Evolutionary conservation across 1,140 invertebrate species (phyloP), one percentile per base, ranked within the genome.

Genomic region (Temnothorax nylanderi): DNA sequence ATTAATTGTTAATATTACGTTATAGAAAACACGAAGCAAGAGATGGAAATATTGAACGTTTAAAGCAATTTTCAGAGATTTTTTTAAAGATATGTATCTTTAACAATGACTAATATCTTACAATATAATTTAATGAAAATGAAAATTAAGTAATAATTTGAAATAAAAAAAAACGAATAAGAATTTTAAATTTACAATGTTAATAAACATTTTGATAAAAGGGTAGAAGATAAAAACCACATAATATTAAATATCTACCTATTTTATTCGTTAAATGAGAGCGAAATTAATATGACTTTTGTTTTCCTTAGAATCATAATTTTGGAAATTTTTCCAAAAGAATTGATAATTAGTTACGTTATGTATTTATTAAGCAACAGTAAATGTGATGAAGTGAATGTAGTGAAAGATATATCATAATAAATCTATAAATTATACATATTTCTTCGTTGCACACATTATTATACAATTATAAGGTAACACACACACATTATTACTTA

Each of bases 401-500:
- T 44, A 44, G 2, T 26, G 21, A 37, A 6, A 81, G 4, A 82
- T 26, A 16, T 8, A 44, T n/a, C 18, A 72, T 21, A 67, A 41
- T 65, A 65, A 65, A 10, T 51, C 16, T 71, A 69, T 72, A 56
- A 49, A 75, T 75, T 47, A 49, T 74, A 47, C 34, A 60, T 47
- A 54, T 56, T 34, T 2, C 6, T 47, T 47, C 67, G 21, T 65
- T 60, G 34, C 37, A 16, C 16, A 34, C 8, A 32, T 58, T 41
- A 74, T 84, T 74, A 51, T 16, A 41, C 8, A 69, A 71, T 56
- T 44, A 26, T 26, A 26, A 26, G 26, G 26, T 26, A 26, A 26
- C 26, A 26, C 26, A 26, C 26, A 26, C 26, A 26, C 26, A 26
- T 26, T 26, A 26, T 26, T 26, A 26, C 26, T 26, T 26, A 26